Evolutionary conservation across 2,113 vertebrate genomes (phyloP), one percentile per base, ranked within the genome.

Genomic region (Tichodroma muraria): DNA sequence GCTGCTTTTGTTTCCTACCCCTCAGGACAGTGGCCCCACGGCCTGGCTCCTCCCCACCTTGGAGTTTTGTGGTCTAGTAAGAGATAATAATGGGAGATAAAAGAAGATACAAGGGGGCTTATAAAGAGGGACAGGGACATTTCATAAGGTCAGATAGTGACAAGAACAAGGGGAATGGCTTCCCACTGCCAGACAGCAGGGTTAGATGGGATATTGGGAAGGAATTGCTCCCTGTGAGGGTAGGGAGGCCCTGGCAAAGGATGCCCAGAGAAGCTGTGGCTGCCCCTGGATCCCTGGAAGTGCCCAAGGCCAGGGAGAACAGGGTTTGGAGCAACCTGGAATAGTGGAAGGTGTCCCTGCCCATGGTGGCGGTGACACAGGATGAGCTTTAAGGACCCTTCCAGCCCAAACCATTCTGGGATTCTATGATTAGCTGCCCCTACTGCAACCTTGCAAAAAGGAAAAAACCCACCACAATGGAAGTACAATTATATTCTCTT

Each of bases 301-400:
- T 33, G 59, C 0, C 21, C 59, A 31, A 64, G 49, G 42, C 42
- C 31, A 42, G 14, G 66, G 0, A 20, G 64, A 28, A 53, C 0
- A 0, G 23, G 23, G n/a, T n/a, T 56, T n/a, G 40, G 85, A 63
- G 35, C 24, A 79, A 0, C 11, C 35, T 56, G 57, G 65, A 8
- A 1, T 0, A 10, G n/a, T 25, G 49, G 19, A 8, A 87, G n/a
- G 20, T 40, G 28, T 54, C 23, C 38, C 65, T 87, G 23, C 13
- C 22, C 30, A 13, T 12, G n/a, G 66, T n/a, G 64, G 49, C 0
- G 3, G 30, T 56, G 66, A 13, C 4, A 71, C 6, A 6, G 40
- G 11, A 22, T 64, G 50, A 8, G 5, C 31, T 72, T 13, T 19
- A 72, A 56, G 50, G 25, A 50, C 35, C 22, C 18, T 80, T 57